Evolutionary conservation across 2,888 invertebrate genomes (phyloP), one percentile per base, ranked within the genome.

Genomic region (Anarsia innoxiella): DNA sequence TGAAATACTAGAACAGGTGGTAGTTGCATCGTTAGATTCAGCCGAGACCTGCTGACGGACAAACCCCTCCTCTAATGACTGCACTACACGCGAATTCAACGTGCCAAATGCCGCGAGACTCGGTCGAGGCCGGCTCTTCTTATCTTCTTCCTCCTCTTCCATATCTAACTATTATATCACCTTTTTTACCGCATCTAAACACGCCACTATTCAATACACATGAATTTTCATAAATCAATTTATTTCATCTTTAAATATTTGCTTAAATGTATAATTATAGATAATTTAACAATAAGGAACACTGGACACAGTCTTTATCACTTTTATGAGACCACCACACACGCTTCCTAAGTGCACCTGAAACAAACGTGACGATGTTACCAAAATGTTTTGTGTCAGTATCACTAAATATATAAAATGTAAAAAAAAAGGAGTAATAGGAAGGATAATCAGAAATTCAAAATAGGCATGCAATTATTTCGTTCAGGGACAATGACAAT

Each of bases 1-100:
- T 14, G 83, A 80, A 40, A 80, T 68, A 53, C 79, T 82, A 13
- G 83, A 82, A 41, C 58, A 57, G 23, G 77, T 78, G 45, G 86
- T 88, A 19, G n/a, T n/a, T 40, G 87, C 86, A 51, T 89, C 88
- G 44, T 66, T 75, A 3, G 88, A 88, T 49, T 89, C 88, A 9
- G 88, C 87, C 37, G 88, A 88, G 2, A 80, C 86, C 52, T 80
- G 82, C 49, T 74, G 72, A 6, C 68, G 71, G 26, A 82, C 52
- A 35, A 46, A 53, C 16, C 67, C 59, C 45, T 82, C 80, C 51
- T 84, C 83, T 33, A 80, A 52, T 2, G 82, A 67, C 46, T 82
- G 79, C 27, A 68, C 73, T 29, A 74, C 68, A 9, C 79, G 72
- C 5, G 78, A 46, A 36, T 74, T 78, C 23, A 79, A 49, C 9